Percentiles rank a stretch among this genome's conserved stretches.
Evolutionary conservation across 2,888 invertebrate genomes (phyloP).

Genomic region (Margaritifera margaritifera): DNA sequence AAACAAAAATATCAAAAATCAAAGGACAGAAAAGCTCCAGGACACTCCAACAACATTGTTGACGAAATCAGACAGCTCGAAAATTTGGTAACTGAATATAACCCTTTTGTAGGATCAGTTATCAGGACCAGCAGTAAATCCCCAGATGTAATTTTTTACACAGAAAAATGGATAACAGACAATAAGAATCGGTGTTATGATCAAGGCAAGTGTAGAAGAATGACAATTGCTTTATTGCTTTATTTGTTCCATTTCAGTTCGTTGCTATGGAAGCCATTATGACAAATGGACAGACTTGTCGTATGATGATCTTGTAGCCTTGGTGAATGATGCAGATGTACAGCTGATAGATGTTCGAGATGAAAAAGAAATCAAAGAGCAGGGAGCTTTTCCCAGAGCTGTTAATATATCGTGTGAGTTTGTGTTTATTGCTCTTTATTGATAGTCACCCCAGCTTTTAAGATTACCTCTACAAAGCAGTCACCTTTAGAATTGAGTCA

Average conservation of each 20-base stretch:
- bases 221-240: too few species aligned
- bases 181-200: too few species aligned
- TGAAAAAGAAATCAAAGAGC: conserved; percentile 59
- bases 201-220: too few species aligned
- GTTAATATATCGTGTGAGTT: conserved; percentile 67
- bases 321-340: conserved; percentile 40
- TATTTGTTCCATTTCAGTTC: conserved; percentile 7
- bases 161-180: too few species aligned
- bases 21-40: too few species aligned
- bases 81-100: too few species aligned
- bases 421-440: conserved; percentile 5
- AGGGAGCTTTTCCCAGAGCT: conserved; percentile 63
- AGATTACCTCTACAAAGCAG: not conserved
- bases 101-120: too few species aligned
- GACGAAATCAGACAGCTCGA: too few species aligned
- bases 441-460: not conserved
- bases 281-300: conserved; percentile 26
- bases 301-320: conserved; percentile 40
- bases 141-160: too few species aligned
- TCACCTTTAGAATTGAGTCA: not conserved
- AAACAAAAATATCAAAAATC: too few species aligned
- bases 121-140: too few species aligned
- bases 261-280: conserved; percentile 23
- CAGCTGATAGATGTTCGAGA: conserved; percentile 69
- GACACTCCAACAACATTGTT: too few species aligned